Evolutionary conservation across 1,140 invertebrate species (phyloP), one percentile per base, ranked within the genome.

Genomic region (Probaryconus sp.): DNA sequence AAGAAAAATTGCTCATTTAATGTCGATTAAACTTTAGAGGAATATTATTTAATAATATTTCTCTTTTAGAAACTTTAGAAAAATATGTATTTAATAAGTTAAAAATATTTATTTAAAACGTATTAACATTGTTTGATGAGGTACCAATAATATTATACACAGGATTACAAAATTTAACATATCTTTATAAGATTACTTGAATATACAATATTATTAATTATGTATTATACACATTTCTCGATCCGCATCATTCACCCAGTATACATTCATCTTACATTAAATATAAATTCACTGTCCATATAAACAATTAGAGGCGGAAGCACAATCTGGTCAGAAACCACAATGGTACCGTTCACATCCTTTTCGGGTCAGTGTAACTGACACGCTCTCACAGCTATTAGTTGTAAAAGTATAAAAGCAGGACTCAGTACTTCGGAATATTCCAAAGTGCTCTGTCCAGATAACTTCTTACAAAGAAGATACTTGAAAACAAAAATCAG

Each of bases 361-460:
- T 53, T 37, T 13, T 61, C 33, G 18, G 55, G 50, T 87, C 76
- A 92, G 81, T 92, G 93, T 77, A 96, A 88, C 83, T 98, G 96
- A 89, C 97, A 99, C 5, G 96, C 96, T 81, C 96, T 90, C 37
- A 98, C 93, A 69, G 97, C 95, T 61, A 98, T 92, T 18, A 98
- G 86, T 83, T 97, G 94, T 40, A 97, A 87, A 20, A 98, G 86
- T 63, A 97, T 94, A 87, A 98, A 98, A 26, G 98, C 88, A 10
- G 97, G 96, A 43, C 95, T 93, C 85, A 97, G 92, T 7, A 98
- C 93, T 91, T 98, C 96, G 33, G 95, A 97, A 81, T 94, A 97
- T 79, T 96, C 95, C 37, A 97, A 90, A 9, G 89, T 90, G 48
- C 92, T 92, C 80, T 94, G 91, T 17, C 93, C 93, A 77, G 93